Evolutionary conservation across 2,888 invertebrate species (phyloP).

Genomic region (Phytoseiulus persimilis): DNA sequence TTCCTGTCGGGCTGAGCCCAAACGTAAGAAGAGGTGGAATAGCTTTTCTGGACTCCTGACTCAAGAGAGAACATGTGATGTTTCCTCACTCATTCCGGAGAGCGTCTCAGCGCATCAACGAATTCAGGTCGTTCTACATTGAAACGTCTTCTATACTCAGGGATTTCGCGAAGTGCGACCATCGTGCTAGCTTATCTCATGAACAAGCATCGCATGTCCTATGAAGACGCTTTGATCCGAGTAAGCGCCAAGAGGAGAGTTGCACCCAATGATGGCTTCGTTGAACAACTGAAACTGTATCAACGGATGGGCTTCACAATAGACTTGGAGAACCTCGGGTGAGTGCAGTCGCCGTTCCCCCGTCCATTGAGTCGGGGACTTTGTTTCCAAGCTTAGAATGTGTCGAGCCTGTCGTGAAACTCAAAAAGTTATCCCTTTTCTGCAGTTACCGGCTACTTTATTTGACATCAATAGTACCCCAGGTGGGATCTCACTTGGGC

Average conservation of each 20-base stretch:
- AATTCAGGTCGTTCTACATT: no score
- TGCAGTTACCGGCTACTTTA: background rate
- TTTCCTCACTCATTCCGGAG: no score
- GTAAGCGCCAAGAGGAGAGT: conserved; percentile 63
- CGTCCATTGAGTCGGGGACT: no score
- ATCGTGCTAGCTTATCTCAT: conserved; percentile 75
- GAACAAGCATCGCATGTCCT: conserved; percentile 53
- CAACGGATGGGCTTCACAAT: conserved; percentile 44
- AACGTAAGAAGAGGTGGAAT: background rate
- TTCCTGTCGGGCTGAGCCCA: background rate
- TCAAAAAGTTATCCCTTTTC: background rate
- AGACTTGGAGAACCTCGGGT: conserved; percentile 17
- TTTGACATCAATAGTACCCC: background rate
- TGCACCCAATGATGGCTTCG: conserved; percentile 73
- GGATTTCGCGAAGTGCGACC: conserved; percentile 73
- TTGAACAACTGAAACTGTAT: conserved; percentile 58
- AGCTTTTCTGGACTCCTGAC: no score
- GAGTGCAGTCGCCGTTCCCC: background rate
- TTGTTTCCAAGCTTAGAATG: background rate
- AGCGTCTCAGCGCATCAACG: no score
- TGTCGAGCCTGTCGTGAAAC: background rate
- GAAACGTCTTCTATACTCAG: no score
- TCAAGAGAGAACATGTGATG: no score
- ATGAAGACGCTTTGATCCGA: conserved; percentile 59
- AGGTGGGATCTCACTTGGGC: background rate